These are phyloP conservation scores for Microhierax caerulescens DNA, from an alignment of 2,797 vertebrate genomes.

Conservation along the genomic window DNA sequence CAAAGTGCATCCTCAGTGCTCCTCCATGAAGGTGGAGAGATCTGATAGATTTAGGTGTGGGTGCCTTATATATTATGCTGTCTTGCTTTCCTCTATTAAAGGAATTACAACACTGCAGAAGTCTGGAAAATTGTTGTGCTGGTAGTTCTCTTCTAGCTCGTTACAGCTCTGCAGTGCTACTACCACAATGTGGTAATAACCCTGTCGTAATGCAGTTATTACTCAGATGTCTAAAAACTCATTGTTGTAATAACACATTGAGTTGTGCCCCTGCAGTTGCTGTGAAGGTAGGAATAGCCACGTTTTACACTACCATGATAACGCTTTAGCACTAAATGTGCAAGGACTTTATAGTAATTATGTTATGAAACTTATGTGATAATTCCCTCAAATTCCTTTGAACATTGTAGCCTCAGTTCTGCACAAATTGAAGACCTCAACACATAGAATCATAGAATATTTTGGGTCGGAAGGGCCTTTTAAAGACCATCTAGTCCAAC, in stretches of 20 bases:
- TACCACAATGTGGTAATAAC: not conserved
- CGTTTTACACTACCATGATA: not conserved
- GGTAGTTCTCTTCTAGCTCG: not conserved
- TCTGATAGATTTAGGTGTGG: not conserved
- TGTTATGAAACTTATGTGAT: not conserved
- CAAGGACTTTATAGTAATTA: not conserved
- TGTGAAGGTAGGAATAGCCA: not conserved
- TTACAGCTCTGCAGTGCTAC: not conserved
- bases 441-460: not conserved
- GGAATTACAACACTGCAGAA: not conserved
- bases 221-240: not conserved
- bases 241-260: not conserved
- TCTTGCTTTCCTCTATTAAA: not conserved
- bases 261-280: not conserved
- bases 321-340: not conserved
- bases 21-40: not conserved
- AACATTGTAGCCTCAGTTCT: not conserved
- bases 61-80: not conserved
- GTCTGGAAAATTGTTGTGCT: not conserved
- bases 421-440: not conserved
- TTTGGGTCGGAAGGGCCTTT: not conserved
- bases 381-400: not conserved
- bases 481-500: not conserved
- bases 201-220: not conserved
- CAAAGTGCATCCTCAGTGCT: rapidly evolving